These are phyloP conservation scores for Glyphotaelius pellucidus DNA, from an alignment of 2,888 invertebrate species.

Conservation along the genomic window DNA sequence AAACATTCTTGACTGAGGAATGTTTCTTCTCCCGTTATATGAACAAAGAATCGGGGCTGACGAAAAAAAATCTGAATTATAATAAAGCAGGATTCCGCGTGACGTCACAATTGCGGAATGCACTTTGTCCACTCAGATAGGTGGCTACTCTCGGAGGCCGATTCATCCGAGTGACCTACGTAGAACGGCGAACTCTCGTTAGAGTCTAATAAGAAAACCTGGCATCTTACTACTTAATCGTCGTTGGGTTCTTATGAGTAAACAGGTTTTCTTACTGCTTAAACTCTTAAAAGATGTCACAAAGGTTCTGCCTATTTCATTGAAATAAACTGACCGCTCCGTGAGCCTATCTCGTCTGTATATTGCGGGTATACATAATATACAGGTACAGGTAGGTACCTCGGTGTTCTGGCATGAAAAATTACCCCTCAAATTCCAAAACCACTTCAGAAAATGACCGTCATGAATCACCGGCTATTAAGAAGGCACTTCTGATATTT, in stretches of 20 bases:
- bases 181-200: background rate
- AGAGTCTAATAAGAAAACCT: background rate
- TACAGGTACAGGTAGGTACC: background rate
- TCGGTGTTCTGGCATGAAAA: slow-evolving; percentile 21
- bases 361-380: no score
- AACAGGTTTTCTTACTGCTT: background rate
- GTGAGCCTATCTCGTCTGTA: background rate
- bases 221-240: background rate
- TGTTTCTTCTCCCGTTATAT: slow-evolving; percentile 30
- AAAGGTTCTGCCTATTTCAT: background rate
- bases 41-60: slow-evolving; percentile 33
- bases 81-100: background rate
- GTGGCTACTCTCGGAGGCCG: background rate
- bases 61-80: slow-evolving; percentile 23
- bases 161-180: background rate
- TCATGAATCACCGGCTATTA: slow-evolving; percentile 34
- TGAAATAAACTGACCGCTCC: background rate
- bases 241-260: background rate
- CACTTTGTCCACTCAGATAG: slow-evolving; percentile 2
- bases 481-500: slow-evolving; percentile 28
- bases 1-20: slow-evolving; percentile 7
- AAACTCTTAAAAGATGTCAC: background rate
- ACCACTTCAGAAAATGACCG: slow-evolving; percentile 44
- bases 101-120: slow-evolving; percentile 31
- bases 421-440: slow-evolving; percentile 41